Evolutionary conservation across 2,797 vertebrate species (phyloP).

Genomic region (Hoplostethus mediterraneus): DNA sequence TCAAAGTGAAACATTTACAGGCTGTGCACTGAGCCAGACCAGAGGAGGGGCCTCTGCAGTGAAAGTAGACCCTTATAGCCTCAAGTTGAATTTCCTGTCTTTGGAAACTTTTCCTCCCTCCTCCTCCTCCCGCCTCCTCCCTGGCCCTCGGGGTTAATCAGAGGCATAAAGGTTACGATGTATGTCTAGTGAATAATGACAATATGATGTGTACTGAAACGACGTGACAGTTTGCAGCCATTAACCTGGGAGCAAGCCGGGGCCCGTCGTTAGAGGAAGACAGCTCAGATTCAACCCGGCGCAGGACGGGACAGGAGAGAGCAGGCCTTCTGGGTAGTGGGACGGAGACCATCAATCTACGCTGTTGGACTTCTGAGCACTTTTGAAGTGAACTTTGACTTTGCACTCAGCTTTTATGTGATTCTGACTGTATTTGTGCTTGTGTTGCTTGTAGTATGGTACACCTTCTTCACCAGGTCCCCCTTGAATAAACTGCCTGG

Average conservation of each 20-base stretch:
- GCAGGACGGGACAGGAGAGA: constrained; percentile 55
- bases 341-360: background rate
- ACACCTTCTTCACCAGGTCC: constrained; percentile 36
- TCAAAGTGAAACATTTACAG: constrained; percentile 96
- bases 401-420: background rate
- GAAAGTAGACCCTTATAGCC: constrained; percentile 55
- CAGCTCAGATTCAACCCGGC: constrained; percentile 60
- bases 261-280: constrained; percentile 59
- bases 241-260: constrained; percentile 77
- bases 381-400: background rate
- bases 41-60: constrained; percentile 79
- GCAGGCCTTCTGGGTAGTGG: constrained; percentile 1
- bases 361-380: background rate
- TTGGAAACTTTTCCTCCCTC: constrained; percentile 70
- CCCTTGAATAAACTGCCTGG: constrained; percentile 31
- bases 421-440: constrained; percentile 49
- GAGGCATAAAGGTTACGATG: constrained; percentile 91
- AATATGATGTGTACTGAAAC: constrained; percentile 85
- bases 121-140: constrained; percentile 57
- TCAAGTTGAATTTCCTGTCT: constrained; percentile 61
- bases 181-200: constrained; percentile 90
- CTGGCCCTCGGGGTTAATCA: constrained; percentile 85
- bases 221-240: constrained; percentile 82
- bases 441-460: constrained; percentile 9
- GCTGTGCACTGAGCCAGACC: constrained; percentile 91